Evolutionary conservation across 1,140 invertebrate species (phyloP).

Genomic region (Neomicropteryx cornuta): DNA sequence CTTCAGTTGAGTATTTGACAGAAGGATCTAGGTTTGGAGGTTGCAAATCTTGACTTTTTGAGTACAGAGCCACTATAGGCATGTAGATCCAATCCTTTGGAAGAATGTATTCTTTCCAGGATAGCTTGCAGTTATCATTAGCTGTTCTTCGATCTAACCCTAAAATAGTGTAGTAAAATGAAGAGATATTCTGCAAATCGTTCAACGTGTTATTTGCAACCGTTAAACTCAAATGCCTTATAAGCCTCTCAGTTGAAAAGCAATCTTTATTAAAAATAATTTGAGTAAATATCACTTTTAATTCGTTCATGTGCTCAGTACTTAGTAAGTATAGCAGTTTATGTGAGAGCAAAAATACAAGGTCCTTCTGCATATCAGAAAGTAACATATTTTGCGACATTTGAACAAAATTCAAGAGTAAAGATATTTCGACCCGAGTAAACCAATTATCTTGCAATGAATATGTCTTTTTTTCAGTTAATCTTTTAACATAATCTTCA

Average conservation of each 20-base stretch:
- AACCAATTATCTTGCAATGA: conserved; percentile 45
- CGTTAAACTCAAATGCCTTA: conserved; percentile 36
- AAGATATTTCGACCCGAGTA: conserved; percentile 40
- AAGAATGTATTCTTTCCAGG: conserved; percentile 40
- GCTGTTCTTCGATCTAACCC: conserved; percentile 24
- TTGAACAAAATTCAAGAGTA: conserved; percentile 37
- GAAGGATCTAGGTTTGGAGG: conserved; percentile 12
- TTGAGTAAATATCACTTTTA: conserved; percentile 36
- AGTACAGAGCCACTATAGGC: conserved; percentile 47
- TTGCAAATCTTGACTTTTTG: conserved; percentile 29
- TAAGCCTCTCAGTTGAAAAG: conserved; percentile 39
- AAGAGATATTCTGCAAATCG: conserved; percentile 35
- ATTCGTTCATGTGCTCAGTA: conserved; percentile 32
- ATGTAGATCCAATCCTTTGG: conserved; percentile 59
- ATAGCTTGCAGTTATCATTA: conserved; percentile 6
- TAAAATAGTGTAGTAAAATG: conserved; percentile 38
- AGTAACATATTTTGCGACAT: conserved; percentile 22
- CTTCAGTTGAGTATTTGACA: conserved; percentile 23
- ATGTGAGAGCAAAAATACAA: conserved; percentile 38
- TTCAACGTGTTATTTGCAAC: conserved; percentile 31
- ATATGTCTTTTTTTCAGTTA: conserved; percentile 15
- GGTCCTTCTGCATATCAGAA: conserved; percentile 26
- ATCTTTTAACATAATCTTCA: conserved; percentile 13
- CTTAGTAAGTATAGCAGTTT: conserved; percentile 41
- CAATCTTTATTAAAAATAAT: conserved; percentile 43